Base-by-base conservation (phyloP, 2,113 vertebrate species). In the Osmerus eperlanus region DNA sequence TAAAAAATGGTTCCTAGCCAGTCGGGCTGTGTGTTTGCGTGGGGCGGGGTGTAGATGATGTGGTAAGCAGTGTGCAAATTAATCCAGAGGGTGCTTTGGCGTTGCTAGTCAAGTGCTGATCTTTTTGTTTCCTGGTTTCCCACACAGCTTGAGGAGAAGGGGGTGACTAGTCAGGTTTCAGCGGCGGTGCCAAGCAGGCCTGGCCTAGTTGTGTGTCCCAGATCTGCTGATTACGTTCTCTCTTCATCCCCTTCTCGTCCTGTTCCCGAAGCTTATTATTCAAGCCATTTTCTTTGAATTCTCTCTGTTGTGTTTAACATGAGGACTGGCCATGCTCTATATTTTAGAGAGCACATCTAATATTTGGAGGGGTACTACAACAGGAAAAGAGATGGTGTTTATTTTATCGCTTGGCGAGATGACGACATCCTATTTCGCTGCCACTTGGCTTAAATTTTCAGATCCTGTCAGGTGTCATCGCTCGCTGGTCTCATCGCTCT, bases 151-250 rank as follows among this genome's bases (percentile, higher is more conserved):
- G 75, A 70, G 82, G 74, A 72, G 76, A 84, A 80, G 70, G 61
- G 74, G 81, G 82, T 84, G 87, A 85, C 87, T 78, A 83, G 85
- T 88, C 83, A 86, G 76, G 85, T 88, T 84, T 72, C 85, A 72
- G 76, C 81, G 82, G 73, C 71, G 61, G 55, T 75, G 77, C 75
- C 75, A 79, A 79, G 68, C 75, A 71, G 77, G 70, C 68, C 67
- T 80, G 83, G 85, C 86, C 86, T 85, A 88, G 81, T 87, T 86
- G 79, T 86, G 89, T 87, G 87, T 87, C 88, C 86, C 84, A 88
- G 83, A 89, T 89, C 76, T 87, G 60, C 73, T 86, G 85, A 89
- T 84, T 80, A 83, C 62, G 81, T 81, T 72, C 72, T 80, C 73
- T 59, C 64, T 32, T 64, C 66, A 65, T 72, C 76, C 18, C 19